Percentiles rank a stretch among this genome's conserved stretches.
Conservation (phyloP, 2,888 invertebrate genomes). For the Linyphia triangularis region DNA sequence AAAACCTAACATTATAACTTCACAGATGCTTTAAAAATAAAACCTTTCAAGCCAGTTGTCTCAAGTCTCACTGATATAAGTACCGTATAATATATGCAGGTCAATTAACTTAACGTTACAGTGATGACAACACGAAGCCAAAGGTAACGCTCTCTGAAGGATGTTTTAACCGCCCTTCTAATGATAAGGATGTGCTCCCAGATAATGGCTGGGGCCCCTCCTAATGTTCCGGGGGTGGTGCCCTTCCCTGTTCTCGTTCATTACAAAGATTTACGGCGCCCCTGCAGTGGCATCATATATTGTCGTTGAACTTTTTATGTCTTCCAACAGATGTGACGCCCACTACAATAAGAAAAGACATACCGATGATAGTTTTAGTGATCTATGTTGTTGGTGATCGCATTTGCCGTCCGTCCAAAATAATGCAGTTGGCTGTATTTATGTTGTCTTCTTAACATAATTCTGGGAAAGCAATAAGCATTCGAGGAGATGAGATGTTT, state of each 20-base stretch:
- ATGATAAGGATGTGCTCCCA: background rate
- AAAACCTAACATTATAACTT: too few relatives aligned
- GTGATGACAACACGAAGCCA: background rate
- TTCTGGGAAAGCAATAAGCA: too few relatives aligned
- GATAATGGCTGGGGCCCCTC: background rate
- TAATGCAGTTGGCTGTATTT: too few relatives aligned
- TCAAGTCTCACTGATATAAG: background rate
- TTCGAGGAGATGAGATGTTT: too few relatives aligned
- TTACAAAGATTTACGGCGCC: slow-evolving; percentile 26
- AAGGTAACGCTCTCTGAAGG: background rate
- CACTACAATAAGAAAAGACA: background rate
- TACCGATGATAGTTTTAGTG: background rate
- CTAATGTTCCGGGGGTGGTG: slow-evolving; percentile 3
- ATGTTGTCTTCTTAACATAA: too few relatives aligned
- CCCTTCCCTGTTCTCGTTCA: background rate
- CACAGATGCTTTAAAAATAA: background rate
- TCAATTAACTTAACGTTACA: background rate
- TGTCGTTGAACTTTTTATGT: slow-evolving; percentile 11
- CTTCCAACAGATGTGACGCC: background rate
- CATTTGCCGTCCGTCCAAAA: too few relatives aligned
- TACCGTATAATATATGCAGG: background rate
- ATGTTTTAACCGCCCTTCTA: background rate
- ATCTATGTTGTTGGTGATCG: too few relatives aligned
- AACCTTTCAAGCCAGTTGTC: background rate
- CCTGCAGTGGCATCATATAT: slow-evolving; percentile 7